Base-by-base conservation (phyloP, 2,888 invertebrate genomes). In the Ischnus inquisitorius region DNA sequence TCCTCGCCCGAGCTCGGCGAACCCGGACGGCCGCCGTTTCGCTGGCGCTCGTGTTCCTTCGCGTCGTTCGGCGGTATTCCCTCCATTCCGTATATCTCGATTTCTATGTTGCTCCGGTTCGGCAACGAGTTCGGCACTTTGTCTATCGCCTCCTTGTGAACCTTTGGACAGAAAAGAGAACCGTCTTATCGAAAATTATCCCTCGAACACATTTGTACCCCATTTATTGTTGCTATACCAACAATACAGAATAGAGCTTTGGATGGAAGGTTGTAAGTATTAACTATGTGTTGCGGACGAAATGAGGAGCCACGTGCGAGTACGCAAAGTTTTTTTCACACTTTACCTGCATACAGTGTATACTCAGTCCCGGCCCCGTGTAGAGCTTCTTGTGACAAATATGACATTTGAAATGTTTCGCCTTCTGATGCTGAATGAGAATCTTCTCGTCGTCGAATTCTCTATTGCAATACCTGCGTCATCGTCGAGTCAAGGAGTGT, bases 361-460 rank as follows among this genome's bases (percentile, higher is more conserved):
- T 99, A 90, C 99, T 98, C 89, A 99, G 95, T 60, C 99, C 99
- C 85, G 99, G 99, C 81, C 98, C 99, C 76, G 99, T 99, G 94
- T 99, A 99, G 88, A 99, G 95, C 94, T 99, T 99, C 94, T 99
- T 99, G 95, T 99, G 99, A 94, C 99, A 99, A 94, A 99, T 98
- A 94, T 99, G 99, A 95, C 99, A 99, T 95, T 99, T 99, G 94
- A 99, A 99, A 95, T 99, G 99, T 94, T 99, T 99, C 67, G 99
- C 99, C 94, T 99, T 99, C 94, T 99, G 99, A 94, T 99, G 99
- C 94, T 99, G 99, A 88, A 99, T 98, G 78, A 99, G 95, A 94
- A 99, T 99, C 94, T 99, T 99, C 94, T 99, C 99, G 95, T 99
- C 99, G 94, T 99, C 99, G 94, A 99, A 99, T 94, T 99, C 99